Evolutionary conservation across 2,888 invertebrate genomes (phyloP).

Genomic region (Arctia plantaginis): DNA sequence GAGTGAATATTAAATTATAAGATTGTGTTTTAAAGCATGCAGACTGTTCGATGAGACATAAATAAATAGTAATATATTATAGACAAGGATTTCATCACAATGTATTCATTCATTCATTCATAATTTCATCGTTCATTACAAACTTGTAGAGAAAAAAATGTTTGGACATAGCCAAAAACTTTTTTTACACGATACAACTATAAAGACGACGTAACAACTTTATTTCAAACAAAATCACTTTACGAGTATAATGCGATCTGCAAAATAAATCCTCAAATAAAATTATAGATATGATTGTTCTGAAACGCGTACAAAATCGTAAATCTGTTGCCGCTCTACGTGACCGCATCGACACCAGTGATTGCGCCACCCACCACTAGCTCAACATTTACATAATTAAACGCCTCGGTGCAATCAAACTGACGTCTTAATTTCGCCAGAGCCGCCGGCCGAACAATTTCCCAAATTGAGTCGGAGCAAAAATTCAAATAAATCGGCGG

Average conservation of each 20-base stretch:
- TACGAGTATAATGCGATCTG: constrained; percentile 24
- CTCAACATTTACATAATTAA: constrained; percentile 86
- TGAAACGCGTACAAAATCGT: constrained; percentile 63
- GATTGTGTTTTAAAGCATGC: not conserved
- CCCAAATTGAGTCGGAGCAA: constrained; percentile 86
- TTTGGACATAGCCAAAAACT: no score
- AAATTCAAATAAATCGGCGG: constrained; percentile 86
- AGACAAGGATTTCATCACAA: not conserved
- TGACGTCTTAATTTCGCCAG: constrained; percentile 86
- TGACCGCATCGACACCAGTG: constrained; percentile 77
- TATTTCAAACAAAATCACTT: constrained; percentile 28
- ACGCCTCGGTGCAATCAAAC: constrained; percentile 83
- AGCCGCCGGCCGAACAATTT: constrained; percentile 84
- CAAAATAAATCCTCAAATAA: constrained; percentile 42
- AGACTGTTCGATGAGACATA: no score
- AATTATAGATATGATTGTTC: constrained; percentile 50
- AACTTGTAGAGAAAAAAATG: not conserved
- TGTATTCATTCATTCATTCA: not conserved
- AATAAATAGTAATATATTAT: no score
- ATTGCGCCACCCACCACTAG: constrained; percentile 82
- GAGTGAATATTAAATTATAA: not conserved
- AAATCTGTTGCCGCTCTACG: constrained; percentile 76
- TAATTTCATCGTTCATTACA: not conserved
- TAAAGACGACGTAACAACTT: constrained; percentile 20
- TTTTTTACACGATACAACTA: no score